phyloP scores from a whole-genome alignment of 2,797 vertebrate species.

The Balearica regulorum region DNA sequence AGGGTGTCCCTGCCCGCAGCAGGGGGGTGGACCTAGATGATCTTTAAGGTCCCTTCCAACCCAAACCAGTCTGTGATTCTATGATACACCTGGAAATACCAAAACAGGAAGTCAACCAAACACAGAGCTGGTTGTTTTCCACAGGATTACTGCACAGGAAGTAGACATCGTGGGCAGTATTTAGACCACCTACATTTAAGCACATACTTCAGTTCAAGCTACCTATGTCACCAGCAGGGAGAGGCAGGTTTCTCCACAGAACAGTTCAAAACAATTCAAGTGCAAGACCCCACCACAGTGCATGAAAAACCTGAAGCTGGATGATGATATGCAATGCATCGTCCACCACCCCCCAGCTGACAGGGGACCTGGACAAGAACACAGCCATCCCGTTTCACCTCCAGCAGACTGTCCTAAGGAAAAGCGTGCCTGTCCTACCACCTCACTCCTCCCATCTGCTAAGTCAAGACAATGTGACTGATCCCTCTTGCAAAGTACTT shows the following conservation, averaged over 20 bases:
- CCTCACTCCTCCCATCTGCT: background rate
- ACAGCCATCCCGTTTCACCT: background rate
- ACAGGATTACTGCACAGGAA: background rate
- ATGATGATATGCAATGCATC: background rate
- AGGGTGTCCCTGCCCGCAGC: rapidly evolving
- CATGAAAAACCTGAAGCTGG: background rate
- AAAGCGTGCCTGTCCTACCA: rapidly evolving
- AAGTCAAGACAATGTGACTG: background rate
- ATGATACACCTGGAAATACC: background rate
- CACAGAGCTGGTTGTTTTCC: background rate
- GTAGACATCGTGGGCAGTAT: background rate
- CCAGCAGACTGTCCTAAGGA: background rate
- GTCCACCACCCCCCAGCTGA: background rate
- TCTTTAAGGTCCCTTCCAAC: background rate
- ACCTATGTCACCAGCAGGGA: background rate
- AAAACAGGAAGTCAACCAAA: background rate
- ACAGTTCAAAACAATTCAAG: background rate
- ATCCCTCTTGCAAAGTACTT: background rate
- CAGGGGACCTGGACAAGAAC: background rate
- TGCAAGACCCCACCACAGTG: background rate
- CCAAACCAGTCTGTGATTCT: background rate
- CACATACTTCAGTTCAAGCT: background rate
- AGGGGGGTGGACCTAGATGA: background rate
- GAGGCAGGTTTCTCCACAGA: background rate
- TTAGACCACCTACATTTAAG: background rate